Base-by-base conservation (phyloP, 2,113 vertebrate species). In the Podarcis muralis region DNA sequence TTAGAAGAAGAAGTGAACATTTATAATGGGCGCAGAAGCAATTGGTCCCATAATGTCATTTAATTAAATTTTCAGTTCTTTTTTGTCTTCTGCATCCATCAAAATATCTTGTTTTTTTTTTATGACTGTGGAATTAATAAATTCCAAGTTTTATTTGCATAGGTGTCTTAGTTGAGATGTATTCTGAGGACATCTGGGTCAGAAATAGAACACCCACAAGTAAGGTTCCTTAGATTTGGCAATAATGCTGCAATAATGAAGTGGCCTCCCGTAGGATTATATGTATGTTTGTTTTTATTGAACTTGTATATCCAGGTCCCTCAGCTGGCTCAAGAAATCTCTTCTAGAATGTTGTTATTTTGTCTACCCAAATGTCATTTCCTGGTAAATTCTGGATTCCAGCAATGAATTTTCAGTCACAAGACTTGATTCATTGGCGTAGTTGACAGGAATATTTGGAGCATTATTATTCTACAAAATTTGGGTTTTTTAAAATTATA, bases 311-410 rank as follows among this genome's bases (percentile, higher is more conserved):
- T 86, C 66, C 65, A 27, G 76, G 62, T 86, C 57, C 77, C 69
- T 30, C 74, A 91, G 35, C 84, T 90, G 76, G 16, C 80, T 94
- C 90, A 85, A 80, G 82, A 92, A 88, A 90, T 92, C 77, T 43
- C 12, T 78, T 83, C 78, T 12, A 1, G 37, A 87, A 4, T 86
- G 23, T 86, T 91, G 86, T 30, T 7, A 43, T 92, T 90, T 90
- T 76, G 57, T 62, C 15, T 77, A 23, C 30, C 75, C 53, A 23
- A 77, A 43, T 65, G 65, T 74, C 77, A n/a, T 72, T 69, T 30
- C 40, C 5, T 32, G 53, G 74, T 72, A 84, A 74, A 84, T 32
- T 72, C 32, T 59, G n/a, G 57, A 57, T 32, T 84, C 43, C 32
- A 84, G 22, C 68, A 53, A 71, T 84, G 69, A 71, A 13, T 53